Conservation (phyloP, 2,797 vertebrate genomes). For the Urocyon cinereoargenteus region DNA sequence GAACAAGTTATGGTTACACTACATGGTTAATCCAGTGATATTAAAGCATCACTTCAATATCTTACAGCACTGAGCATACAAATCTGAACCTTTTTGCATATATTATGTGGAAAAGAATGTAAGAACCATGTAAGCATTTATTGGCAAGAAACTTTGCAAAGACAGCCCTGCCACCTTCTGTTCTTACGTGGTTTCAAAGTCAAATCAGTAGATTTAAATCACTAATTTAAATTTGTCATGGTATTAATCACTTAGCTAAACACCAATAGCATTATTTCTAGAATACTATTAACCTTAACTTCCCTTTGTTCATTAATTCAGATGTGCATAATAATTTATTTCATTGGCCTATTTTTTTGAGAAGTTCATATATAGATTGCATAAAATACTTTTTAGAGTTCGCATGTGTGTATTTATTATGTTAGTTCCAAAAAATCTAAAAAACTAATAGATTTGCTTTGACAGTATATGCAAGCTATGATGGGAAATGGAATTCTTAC, state of each 20-base stretch:
- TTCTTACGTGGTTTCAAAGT: conserved; percentile 49
- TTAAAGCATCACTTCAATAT: not conserved
- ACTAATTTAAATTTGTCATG: conserved; percentile 28
- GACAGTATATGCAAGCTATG: not conserved
- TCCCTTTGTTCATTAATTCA: conserved; percentile 28
- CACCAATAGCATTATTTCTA: conserved; percentile 26
- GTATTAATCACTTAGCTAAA: conserved; percentile 47
- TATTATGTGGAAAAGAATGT: not conserved
- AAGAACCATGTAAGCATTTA: not conserved
- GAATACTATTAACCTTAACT: not conserved
- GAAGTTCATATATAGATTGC: not conserved
- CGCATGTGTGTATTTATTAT: not conserved
- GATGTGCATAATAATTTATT: not conserved
- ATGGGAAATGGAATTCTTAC: conserved; percentile 6
- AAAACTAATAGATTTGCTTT: not conserved
- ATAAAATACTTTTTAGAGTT: not conserved
- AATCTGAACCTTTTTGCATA: not conserved
- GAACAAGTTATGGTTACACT: not conserved
- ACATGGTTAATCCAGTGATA: not conserved
- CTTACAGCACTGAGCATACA: not conserved
- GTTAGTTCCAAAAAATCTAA: not conserved
- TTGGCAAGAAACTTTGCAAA: not conserved
- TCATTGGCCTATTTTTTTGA: not conserved
- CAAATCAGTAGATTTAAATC: conserved; percentile 13
- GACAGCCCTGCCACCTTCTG: conserved; percentile 36